Base-by-base conservation (phyloP, 1,140 invertebrate species). In the Harlomillsia oculata region DNA sequence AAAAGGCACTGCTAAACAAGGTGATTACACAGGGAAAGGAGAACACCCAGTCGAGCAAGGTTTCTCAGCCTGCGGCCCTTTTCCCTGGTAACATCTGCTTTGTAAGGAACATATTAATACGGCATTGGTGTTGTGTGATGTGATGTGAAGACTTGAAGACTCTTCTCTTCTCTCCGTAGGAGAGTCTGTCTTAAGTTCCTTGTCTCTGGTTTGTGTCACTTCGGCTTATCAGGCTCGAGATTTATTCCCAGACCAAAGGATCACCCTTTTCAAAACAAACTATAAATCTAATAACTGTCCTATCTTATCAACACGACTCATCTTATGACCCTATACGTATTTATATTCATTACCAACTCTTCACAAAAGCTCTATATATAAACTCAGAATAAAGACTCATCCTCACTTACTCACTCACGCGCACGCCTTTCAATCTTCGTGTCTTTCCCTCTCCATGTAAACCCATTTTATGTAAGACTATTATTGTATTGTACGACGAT, bases 221-320 rank as follows among this genome's bases (percentile, higher is more conserved):
- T 32, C 53, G 30, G 53, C 54, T 56, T 56, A 61, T 56, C 54
- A 55, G 44, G 40, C 43, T 50, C 25, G 51, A 56, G 54, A 61
- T 56, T 59, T 59, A 59, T 59, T 59, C 51, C 44, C 50, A 56
- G 50, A 49, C 48, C 34, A 50, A 56, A 51, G 54, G 55, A 62
- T 62, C 60, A 58, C 55, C 60, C 60, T 62, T 62, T 58, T 57
- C 50, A 62, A 62, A 62, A 62, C 60, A 62, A 62, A 62, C 60
- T 62, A 62, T 62, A 62, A 62, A 62, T 62, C 60, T 62, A 57
- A 54, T 62, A 62, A 62, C 59, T 62, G 51, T 57, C 59, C 54
- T 45, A 26, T 48, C 50, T 62, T 62, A 62, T 62, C 59, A 62
- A 53, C 59, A 57, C 59, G 49, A 46, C 43, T 57, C 59, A 62